phyloP scores from a whole-genome alignment of 2,888 invertebrate species.

The Tenthredo distinguenda region DNA sequence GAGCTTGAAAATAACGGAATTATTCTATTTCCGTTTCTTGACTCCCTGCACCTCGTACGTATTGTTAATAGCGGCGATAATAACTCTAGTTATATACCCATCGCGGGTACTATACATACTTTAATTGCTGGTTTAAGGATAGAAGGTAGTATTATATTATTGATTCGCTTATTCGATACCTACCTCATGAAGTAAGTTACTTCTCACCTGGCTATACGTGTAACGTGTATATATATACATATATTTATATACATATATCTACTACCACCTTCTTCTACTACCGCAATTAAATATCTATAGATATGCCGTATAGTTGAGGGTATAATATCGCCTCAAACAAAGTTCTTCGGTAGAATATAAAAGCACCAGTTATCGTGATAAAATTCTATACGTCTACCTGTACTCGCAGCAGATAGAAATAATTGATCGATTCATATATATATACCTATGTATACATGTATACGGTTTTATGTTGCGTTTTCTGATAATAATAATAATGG shows the following conservation, averaged over 20 bases:
- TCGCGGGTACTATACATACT: too few relatives aligned
- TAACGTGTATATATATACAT: too few relatives aligned
- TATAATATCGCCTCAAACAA: background rate
- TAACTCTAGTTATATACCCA: too few relatives aligned
- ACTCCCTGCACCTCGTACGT: too few relatives aligned
- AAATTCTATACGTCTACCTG: background rate
- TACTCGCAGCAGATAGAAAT: background rate
- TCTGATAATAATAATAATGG: too few relatives aligned
- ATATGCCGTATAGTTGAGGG: background rate
- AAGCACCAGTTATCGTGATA: too few relatives aligned
- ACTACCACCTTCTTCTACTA: background rate
- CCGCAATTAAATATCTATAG: background rate
- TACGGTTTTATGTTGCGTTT: too few relatives aligned
- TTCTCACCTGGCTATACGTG: background rate
- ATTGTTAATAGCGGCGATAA: too few relatives aligned
- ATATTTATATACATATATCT: background rate
- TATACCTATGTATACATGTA: background rate
- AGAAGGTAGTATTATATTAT: background rate
- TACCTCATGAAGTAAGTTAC: background rate
- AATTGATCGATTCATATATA: background rate
- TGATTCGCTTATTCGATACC: constrained; percentile 11
- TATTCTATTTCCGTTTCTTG: too few relatives aligned
- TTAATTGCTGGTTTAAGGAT: too few relatives aligned
- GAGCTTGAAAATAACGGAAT: too few relatives aligned
- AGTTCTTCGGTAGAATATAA: background rate